phyloP scores from a whole-genome alignment of 2,113 vertebrate genomes.

The Barnardius zonarius region DNA sequence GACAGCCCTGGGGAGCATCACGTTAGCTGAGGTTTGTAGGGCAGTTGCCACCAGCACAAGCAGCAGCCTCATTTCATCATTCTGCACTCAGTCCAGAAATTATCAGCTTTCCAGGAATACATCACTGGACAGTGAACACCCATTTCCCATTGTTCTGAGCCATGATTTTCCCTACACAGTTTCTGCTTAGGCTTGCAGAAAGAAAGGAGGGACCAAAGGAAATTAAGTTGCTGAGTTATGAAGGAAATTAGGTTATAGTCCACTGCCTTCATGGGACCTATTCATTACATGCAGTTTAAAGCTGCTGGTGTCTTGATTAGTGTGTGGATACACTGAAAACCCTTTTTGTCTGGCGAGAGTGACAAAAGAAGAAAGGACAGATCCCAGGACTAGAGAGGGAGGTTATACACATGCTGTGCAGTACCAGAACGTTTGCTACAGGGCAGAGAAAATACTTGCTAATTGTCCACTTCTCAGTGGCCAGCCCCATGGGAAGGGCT shows the following conservation, averaged over 20 bases:
- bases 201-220: not conserved
- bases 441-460: not conserved
- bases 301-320: not conserved
- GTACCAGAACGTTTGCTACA: fast-evolving
- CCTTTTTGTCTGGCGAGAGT: not conserved
- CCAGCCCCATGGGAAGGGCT: not conserved
- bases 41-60: not conserved
- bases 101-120: not conserved
- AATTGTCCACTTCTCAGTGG: not conserved
- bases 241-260: conserved; percentile 32
- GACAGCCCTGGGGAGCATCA: not conserved
- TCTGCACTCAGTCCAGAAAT: not conserved
- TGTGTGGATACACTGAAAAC: not conserved
- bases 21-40: not conserved
- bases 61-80: not conserved
- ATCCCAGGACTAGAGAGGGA: not conserved
- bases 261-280: not conserved
- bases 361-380: not conserved
- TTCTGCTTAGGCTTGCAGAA: not conserved
- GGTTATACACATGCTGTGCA: not conserved
- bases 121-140: fast-evolving
- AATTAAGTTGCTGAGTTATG: conserved; percentile 9
- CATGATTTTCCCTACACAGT: not conserved
- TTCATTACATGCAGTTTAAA: not conserved
- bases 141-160: not conserved